Percentiles rank a stretch among this genome's conserved stretches.
Evolutionary conservation across 2,797 vertebrate species (phyloP).

Genomic region (Erpetoichthys calabaricus): DNA sequence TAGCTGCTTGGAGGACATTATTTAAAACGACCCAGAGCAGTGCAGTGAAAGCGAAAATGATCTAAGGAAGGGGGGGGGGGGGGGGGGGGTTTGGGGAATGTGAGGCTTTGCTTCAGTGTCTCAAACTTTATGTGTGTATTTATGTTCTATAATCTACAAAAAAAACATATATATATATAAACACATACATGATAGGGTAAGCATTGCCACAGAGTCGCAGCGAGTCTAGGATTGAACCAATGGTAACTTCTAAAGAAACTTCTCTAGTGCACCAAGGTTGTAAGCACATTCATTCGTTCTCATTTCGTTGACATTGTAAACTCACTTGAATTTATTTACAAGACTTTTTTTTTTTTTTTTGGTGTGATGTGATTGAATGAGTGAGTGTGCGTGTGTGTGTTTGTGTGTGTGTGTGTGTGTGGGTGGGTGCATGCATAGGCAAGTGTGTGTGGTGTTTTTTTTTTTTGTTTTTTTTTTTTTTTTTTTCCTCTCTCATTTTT

Average conservation of each 20-base stretch:
- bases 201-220: constrained; percentile 52
- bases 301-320: constrained; percentile 48
- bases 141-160: constrained; percentile 24
- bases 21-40: no score
- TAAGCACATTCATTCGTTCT: constrained; percentile 69
- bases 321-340: constrained; percentile 52
- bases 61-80: no score
- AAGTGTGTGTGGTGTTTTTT: no score
- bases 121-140: constrained; percentile 25
- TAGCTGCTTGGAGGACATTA: constrained; percentile 2
- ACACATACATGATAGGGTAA: constrained; percentile 58
- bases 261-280: constrained; percentile 60
- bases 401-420: no score
- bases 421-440: no score
- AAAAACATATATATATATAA: constrained; percentile 40
- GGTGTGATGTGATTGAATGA: no score
- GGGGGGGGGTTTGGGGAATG: no score
- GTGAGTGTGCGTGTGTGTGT: no score
- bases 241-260: constrained; percentile 67
- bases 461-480: constrained; percentile 18
- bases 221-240: constrained; percentile 61
- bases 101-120: no score
- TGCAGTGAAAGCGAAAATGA: no score
- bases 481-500: constrained; percentile 34
- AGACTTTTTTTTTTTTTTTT: constrained; percentile 32